Evolutionary conservation across 2,888 invertebrate species (phyloP).

Genomic region (Sphaerophoria rueppellii): DNA sequence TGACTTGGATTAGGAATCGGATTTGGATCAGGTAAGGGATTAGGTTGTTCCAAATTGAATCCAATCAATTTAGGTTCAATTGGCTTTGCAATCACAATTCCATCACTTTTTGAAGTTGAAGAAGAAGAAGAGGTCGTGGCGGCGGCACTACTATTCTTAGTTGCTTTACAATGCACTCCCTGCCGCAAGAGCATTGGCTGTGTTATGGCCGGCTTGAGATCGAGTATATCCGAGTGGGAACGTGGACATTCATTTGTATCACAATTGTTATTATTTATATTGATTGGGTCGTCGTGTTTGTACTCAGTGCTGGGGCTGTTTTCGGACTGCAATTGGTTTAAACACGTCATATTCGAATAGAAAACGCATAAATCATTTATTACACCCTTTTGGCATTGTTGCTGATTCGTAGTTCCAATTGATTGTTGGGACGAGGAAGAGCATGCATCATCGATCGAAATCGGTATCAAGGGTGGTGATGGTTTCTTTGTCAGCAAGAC

Average conservation of each 20-base stretch:
- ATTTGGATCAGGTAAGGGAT: slow-evolving; percentile 1
- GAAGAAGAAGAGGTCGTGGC: background rate
- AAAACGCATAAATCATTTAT: slow-evolving; percentile 57
- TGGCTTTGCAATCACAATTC: slow-evolving; percentile 78
- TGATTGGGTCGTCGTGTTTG: slow-evolving; percentile 77
- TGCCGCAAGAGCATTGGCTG: slow-evolving; percentile 49
- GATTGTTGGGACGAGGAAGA: slow-evolving; percentile 11
- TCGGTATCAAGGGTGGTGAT: slow-evolving; percentile 17
- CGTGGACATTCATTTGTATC: slow-evolving; percentile 79
- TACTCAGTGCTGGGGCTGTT: slow-evolving; percentile 37
- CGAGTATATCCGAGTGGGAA: slow-evolving; percentile 75
- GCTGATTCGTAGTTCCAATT: slow-evolving; percentile 54
- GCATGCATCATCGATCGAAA: slow-evolving; percentile 40
- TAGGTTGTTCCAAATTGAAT: slow-evolving; percentile 75
- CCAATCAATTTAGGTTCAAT: slow-evolving; percentile 78
- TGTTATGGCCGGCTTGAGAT: slow-evolving; percentile 71
- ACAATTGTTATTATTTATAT: slow-evolving; percentile 77
- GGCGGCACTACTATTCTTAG: slow-evolving; percentile 11
- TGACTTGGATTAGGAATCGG: slow-evolving; percentile 12
- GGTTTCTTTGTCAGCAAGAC: slow-evolving; percentile 27
- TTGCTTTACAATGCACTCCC: slow-evolving; percentile 36
- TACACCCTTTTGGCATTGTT: slow-evolving; percentile 42
- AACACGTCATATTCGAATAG: slow-evolving; percentile 58
- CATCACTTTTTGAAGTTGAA: slow-evolving; percentile 54
- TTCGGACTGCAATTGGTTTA: slow-evolving; percentile 14